Conservation (phyloP, 2,888 invertebrate species). For the Harmothoe impar region DNA sequence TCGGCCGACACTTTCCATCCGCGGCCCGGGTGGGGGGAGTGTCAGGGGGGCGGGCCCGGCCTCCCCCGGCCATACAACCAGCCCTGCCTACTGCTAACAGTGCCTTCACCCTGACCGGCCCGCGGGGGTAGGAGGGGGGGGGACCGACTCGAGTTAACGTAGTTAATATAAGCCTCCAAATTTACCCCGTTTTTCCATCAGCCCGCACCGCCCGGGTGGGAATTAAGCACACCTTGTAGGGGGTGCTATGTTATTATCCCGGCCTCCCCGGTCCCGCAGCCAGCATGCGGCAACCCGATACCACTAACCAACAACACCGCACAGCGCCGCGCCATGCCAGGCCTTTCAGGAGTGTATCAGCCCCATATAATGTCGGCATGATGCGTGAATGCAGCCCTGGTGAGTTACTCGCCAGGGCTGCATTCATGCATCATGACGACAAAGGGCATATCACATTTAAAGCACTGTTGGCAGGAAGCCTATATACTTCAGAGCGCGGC, state of each 20-base stretch:
- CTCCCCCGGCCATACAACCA: neutral
- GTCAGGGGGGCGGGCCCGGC: slow-evolving; percentile 16
- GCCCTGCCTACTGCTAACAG: too few species aligned
- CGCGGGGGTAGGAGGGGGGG: neutral
- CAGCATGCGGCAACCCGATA: slow-evolving; percentile 23
- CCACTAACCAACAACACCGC: slow-evolving; percentile 39
- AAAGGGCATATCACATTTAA: too few species aligned
- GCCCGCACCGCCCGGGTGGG: neutral
- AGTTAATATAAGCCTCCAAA: slow-evolving; percentile 56
- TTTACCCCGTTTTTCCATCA: slow-evolving; percentile 54
- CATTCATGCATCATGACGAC: too few species aligned
- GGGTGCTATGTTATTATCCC: slow-evolving; percentile 11
- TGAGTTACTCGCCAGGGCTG: too few species aligned
- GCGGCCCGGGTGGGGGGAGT: neutral
- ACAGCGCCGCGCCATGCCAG: neutral
- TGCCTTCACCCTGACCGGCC: neutral
- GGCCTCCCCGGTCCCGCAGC: neutral
- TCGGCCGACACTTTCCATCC: slow-evolving; percentile 48
- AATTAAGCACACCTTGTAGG: slow-evolving; percentile 20
- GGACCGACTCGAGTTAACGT: neutral
- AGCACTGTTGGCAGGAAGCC: too few species aligned
- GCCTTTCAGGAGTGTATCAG: too few species aligned
- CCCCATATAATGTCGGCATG: too few species aligned
- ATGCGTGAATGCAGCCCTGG: too few species aligned
- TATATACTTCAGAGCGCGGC: too few species aligned